phyloP scores from a whole-genome alignment of 2,888 invertebrate genomes.

The Polyommatus icarus region DNA sequence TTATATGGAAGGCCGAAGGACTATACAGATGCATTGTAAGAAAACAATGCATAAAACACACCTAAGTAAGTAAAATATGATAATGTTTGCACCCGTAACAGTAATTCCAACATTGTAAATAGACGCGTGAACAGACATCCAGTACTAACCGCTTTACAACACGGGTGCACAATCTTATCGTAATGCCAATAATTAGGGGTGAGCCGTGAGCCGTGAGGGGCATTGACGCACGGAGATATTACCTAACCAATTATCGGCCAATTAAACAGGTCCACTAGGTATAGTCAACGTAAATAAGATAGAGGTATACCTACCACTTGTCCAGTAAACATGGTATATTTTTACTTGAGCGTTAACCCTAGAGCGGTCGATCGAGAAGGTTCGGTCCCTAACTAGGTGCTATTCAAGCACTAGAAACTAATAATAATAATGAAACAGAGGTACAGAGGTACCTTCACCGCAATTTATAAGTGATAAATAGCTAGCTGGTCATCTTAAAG shows the following conservation, averaged over 20 bases:
- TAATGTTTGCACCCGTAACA: neutral
- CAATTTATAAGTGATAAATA: no score
- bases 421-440: no score
- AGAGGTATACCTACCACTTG: neutral
- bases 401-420: no score
- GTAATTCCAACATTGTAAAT: neutral
- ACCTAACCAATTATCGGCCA: slow-evolving; percentile 8
- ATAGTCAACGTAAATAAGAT: neutral
- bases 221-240: slow-evolving; percentile 18
- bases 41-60: no score
- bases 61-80: neutral
- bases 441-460: no score
- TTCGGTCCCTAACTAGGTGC: neutral
- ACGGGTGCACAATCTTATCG: slow-evolving; percentile 4
- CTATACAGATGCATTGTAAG: no score
- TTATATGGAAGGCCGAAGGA: no score
- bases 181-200: slow-evolving; percentile 6
- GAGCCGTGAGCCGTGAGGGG: neutral
- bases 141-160: neutral
- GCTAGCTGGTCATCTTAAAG: no score
- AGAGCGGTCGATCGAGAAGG: neutral
- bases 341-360: neutral
- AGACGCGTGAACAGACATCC: neutral
- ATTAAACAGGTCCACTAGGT: slow-evolving; percentile 1
- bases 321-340: neutral